Base-by-base conservation (phyloP, 1,140 invertebrate genomes). In the Paralvinella palmiformis region DNA sequence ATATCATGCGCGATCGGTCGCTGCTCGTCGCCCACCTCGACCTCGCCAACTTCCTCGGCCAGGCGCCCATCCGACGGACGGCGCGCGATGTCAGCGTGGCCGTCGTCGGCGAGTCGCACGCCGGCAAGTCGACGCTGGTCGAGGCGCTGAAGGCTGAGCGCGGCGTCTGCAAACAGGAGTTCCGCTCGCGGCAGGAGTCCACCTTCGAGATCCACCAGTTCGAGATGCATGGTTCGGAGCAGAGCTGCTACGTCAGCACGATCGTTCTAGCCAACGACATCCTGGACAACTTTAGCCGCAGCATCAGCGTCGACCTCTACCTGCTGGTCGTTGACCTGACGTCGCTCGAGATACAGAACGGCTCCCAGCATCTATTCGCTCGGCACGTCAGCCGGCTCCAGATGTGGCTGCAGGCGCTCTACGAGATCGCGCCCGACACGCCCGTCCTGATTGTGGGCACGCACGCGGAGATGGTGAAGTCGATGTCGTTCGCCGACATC, bases 361-460 rank as follows among this genome's bases (percentile, higher is more conserved):
- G 64, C 15, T 66, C 64, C 29, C 64, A 66, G 52, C 64, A 66
- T 41, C 64, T 66, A 6, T 66, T 66, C 53, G 64, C 64, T 22
- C 45, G 64, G n/a, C 64, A 66, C 59, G 59, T 66, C 7, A 53
- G 31, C 32, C 59, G 64, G 17, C 35, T 66, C 32, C 64, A 62
- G 27, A 66, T 66, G 64, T 66, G 64, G 64, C 52, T 66, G 35
- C 64, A 62, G 36, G 64, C 64, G 1, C 64, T 66, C 36, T 66
- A 66, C 52, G 64, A 66, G 32, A 61, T 57, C 27, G 31, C 64
- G 4, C 59, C 64, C 5, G 64, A 66, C 22, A 66, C 64, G 10
- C 64, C 64, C 13, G 64, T 66, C 24, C 35, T 66, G 27, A 22
- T 66, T 17, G 64, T 66, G 1, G 64, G 64, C 15, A 66, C 64